These are phyloP conservation scores for Chloroclystis v-ata DNA, from an alignment of 2,888 invertebrate species.

Conservation along the genomic window DNA sequence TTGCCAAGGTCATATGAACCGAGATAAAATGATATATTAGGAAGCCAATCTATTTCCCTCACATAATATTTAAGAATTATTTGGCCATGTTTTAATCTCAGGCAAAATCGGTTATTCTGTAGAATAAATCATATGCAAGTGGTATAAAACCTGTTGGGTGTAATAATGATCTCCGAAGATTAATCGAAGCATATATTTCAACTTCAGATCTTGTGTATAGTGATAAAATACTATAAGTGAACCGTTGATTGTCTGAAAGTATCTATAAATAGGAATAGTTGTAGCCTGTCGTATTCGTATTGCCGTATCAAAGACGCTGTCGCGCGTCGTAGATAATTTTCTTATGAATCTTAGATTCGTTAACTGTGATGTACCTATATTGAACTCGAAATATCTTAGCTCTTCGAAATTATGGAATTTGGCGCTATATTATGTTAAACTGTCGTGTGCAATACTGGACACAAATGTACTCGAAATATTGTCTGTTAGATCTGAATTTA, in stretches of 20 bases:
- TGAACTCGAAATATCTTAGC: conserved; percentile 7
- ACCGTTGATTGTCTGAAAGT: conserved; percentile 13
- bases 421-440: conserved; percentile 7
- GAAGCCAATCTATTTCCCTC: not conserved
- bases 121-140: no score
- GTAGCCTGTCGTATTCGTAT: conserved; percentile 8
- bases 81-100: no score
- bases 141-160: no score
- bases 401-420: conserved; percentile 19
- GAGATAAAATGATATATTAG: not conserved
- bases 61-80: not conserved
- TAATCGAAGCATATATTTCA: no score
- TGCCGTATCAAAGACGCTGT: conserved; percentile 8
- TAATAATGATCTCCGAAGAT: no score
- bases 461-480: not conserved
- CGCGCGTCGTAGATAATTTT: conserved; percentile 20
- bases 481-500: conserved; percentile 7
- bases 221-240: conserved; percentile 22
- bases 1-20: conserved; percentile 9
- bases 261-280: conserved; percentile 23
- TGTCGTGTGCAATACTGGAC: not conserved
- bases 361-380: conserved; percentile 29
- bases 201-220: no score
- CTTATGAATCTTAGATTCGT: conserved; percentile 31
- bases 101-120: no score